Conservation (phyloP, 2,797 vertebrate species). For the Aulostomus chinensis region DNA sequence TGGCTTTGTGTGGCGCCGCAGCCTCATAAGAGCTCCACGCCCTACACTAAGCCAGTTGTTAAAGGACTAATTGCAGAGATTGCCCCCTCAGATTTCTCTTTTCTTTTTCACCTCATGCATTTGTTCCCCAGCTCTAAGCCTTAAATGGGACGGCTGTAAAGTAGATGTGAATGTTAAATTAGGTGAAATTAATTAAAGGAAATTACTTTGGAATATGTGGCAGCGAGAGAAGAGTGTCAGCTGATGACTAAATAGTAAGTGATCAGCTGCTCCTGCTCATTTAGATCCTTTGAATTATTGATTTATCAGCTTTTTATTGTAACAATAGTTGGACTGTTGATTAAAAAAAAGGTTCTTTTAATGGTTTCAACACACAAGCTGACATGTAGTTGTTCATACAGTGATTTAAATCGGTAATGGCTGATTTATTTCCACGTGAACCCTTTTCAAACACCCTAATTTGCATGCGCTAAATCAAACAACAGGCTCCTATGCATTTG, state of each 20-base stretch:
- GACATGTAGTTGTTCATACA: slow-evolving; percentile 11
- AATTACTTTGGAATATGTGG: slow-evolving; percentile 94
- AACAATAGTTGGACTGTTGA: slow-evolving; percentile 10
- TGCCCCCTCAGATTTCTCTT: slow-evolving; percentile 81
- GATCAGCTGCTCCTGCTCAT: slow-evolving; percentile 89
- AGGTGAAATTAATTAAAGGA: slow-evolving; percentile 95
- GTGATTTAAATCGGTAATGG: slow-evolving; percentile 25
- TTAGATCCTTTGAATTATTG: slow-evolving; percentile 48
- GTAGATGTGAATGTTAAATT: slow-evolving; percentile 94
- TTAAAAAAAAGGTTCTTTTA: background rate
- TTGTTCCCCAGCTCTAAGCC: slow-evolving; percentile 86
- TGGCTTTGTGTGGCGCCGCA: slow-evolving; percentile 87
- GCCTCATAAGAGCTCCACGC: slow-evolving; percentile 87
- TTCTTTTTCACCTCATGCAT: slow-evolving; percentile 88
- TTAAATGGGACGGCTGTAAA: slow-evolving; percentile 93
- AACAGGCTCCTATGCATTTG: slow-evolving; percentile 19
- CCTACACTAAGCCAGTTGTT: slow-evolving; percentile 90
- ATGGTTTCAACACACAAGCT: slow-evolving; percentile 8
- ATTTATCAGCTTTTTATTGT: slow-evolving; percentile 41
- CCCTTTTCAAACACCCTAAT: slow-evolving; percentile 36
- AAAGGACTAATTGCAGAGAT: slow-evolving; percentile 96
- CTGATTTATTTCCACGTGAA: slow-evolving; percentile 24
- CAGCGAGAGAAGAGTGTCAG: slow-evolving; percentile 81
- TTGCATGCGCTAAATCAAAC: slow-evolving; percentile 28
- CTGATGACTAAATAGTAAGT: slow-evolving; percentile 90